Base-by-base conservation (phyloP, 2,113 vertebrate species). In the Pagrus major region DNA sequence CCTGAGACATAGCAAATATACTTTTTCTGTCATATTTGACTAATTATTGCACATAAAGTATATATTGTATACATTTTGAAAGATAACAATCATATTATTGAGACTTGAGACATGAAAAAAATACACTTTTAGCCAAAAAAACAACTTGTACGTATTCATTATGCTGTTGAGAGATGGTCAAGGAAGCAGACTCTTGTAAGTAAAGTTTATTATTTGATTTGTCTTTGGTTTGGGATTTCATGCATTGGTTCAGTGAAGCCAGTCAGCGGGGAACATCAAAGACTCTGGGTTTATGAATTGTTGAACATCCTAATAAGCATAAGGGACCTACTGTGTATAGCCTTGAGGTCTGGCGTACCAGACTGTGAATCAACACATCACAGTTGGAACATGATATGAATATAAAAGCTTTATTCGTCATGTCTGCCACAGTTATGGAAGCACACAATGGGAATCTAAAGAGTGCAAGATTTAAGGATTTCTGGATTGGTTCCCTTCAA, bases 191-290 rank as follows among this genome's bases (percentile, higher is more conserved):
- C 15, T 7, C 44, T 46, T 51, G 23, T 9, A 18, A 51, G 27
- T 59, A 23, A 20, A 18, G 54, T 65, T 44, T 54, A 25, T 70
- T 16, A 52, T 69, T 47, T 41, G 16, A 47, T 67, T 25, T 73
- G 23, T 85, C 61, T 76, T 71, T 51, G 72, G n/a, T 82, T 69
- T 54, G 41, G 27, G 56, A 84, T 80, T 88, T 80, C 68, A 85
- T 70, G 35, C 69, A 51, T 39, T 68, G 54, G 51, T 61, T 42
- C 51, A 77, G 72, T 56, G 1, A 27, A 76, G 51, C 14, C 37
- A 20, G 39, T 55, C 67, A 39, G 70, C 33, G 39, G 70, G 25
- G 47, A 80, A 86, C 78, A 88, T 91, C 91, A 86, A 89, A 91
- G 75, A 58, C 71, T 21, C 20, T 10, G 29, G 37, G 39, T 67